These are phyloP conservation scores for Pseudococcus jackbeardsleyi DNA, from an alignment of 2,888 invertebrate genomes.

Conservation along the genomic window DNA sequence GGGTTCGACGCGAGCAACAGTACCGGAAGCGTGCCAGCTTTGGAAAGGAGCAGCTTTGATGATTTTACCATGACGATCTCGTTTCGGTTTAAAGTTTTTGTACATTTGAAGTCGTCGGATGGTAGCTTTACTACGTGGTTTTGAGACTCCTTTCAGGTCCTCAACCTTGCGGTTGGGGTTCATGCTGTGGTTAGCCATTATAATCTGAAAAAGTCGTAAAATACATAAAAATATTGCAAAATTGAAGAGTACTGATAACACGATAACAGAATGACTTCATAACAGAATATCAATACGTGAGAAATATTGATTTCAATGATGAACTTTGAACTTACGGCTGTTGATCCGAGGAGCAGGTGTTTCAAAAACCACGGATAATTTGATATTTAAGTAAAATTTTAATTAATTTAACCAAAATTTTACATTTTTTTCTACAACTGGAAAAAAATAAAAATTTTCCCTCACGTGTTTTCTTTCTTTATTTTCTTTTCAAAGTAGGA, in stretches of 20 bases:
- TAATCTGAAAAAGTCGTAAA: background rate
- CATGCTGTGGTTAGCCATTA: conserved; percentile 81
- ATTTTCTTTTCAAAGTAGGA: background rate
- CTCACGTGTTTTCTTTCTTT: background rate
- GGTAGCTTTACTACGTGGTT: conserved; percentile 89
- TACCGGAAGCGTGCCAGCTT: conserved; percentile 85
- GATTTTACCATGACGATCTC: conserved; percentile 86
- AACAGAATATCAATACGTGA: background rate
- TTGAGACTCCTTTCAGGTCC: conserved; percentile 86
- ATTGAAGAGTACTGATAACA: background rate
- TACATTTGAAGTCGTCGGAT: conserved; percentile 99
- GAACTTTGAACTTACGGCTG: conserved; percentile 9
- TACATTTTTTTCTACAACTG: background rate
- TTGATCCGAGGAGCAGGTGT: background rate
- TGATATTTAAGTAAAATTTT: background rate
- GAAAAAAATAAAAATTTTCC: background rate
- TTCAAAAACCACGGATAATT: background rate
- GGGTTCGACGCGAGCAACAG: conserved; percentile 94
- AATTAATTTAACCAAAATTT: background rate
- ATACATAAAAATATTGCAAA: background rate
- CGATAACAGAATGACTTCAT: background rate
- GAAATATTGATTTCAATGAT: background rate
- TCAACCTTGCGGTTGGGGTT: conserved; percentile 89
- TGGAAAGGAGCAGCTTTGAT: conserved; percentile 96
- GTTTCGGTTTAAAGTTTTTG: conserved; percentile 94